A percentile compares a stretch with the other conserved stretches of the same genome.
Conservation (phyloP, 1,140 invertebrate genomes). For the Kradibia gibbosae region DNA sequence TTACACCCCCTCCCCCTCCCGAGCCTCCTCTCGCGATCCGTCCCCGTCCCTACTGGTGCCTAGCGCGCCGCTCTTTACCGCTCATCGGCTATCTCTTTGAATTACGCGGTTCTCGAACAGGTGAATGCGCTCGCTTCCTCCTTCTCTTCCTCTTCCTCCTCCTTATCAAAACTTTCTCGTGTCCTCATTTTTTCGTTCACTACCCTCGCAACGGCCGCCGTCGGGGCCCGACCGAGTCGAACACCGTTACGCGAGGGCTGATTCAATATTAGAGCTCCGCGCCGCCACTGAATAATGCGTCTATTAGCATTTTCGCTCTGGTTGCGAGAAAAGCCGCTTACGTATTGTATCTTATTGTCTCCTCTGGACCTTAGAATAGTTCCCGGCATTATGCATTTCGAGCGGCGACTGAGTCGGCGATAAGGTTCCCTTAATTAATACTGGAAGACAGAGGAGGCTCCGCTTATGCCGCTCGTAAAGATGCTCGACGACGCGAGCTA, state of each 20-base stretch:
- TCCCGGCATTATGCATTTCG: not conserved
- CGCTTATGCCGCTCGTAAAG: not conserved
- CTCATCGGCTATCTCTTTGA: too few species aligned
- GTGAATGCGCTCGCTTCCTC: not conserved
- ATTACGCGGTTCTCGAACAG: slow-evolving; percentile 19
- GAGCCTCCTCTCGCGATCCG: not conserved
- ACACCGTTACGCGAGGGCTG: not conserved
- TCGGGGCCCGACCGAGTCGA: not conserved
- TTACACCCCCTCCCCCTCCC: slow-evolving; percentile 19
- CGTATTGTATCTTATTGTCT: not conserved
- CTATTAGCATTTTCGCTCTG: not conserved
- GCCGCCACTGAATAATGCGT: not conserved
- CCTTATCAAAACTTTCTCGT: too few species aligned
- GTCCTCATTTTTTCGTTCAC: not conserved
- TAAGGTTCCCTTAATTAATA: not conserved
- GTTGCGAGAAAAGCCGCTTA: not conserved
- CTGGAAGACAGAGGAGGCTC: not conserved
- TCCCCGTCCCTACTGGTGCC: too few species aligned
- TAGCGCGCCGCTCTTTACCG: not conserved
- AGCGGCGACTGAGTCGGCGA: not conserved
- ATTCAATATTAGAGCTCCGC: not conserved
- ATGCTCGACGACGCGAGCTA: not conserved
- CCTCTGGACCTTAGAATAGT: not conserved
- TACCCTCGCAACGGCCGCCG: not conserved
- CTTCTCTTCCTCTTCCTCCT: too few species aligned